Evolutionary conservation across 2,113 vertebrate genomes (phyloP).

Genomic region (Notarius lentiginosus): DNA sequence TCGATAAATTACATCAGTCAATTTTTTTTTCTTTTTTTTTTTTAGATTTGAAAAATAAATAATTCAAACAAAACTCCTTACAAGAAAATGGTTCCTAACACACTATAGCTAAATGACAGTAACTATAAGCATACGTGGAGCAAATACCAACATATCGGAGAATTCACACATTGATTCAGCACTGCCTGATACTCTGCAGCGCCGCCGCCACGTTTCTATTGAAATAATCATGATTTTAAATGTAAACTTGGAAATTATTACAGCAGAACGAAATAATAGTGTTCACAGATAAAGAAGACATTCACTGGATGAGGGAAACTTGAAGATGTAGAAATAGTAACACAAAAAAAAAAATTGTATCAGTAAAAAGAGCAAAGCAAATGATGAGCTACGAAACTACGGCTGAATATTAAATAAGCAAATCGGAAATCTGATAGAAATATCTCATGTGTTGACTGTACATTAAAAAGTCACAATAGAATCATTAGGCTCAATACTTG

Average conservation of each 20-base stretch:
- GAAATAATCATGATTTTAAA: conserved; percentile 27
- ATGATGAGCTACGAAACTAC: conserved; percentile 11
- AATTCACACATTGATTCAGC: conserved; percentile 7
- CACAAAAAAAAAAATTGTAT: conserved; percentile 22
- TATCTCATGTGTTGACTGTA: conserved; percentile 39
- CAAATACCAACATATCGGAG: conserved; percentile 15
- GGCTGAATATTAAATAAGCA: conserved; percentile 36
- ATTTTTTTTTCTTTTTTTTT: conserved; percentile 19
- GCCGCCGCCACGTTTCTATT: conserved; percentile 29
- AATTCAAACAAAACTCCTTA: conserved; percentile 24
- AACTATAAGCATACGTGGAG: conserved; percentile 9
- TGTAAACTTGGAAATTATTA: conserved; percentile 41
- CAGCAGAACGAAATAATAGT: conserved; percentile 8
- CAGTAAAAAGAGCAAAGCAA: conserved; percentile 20
- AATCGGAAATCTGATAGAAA: conserved; percentile 24
- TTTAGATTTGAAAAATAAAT: conserved; percentile 42
- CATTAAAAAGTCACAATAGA: conserved; percentile 36
- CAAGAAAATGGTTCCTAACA: conserved; percentile 20
- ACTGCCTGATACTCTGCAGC: conserved; percentile 23
- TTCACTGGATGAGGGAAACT: not conserved
- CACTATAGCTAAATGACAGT: not conserved
- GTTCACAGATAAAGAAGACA: not conserved
- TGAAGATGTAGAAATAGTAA: conserved; percentile 40
- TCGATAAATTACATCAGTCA: conserved; percentile 43
- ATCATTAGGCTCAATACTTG: conserved; percentile 15